Conservation (phyloP, 2,888 invertebrate genomes). For the Tillus elongatus region DNA sequence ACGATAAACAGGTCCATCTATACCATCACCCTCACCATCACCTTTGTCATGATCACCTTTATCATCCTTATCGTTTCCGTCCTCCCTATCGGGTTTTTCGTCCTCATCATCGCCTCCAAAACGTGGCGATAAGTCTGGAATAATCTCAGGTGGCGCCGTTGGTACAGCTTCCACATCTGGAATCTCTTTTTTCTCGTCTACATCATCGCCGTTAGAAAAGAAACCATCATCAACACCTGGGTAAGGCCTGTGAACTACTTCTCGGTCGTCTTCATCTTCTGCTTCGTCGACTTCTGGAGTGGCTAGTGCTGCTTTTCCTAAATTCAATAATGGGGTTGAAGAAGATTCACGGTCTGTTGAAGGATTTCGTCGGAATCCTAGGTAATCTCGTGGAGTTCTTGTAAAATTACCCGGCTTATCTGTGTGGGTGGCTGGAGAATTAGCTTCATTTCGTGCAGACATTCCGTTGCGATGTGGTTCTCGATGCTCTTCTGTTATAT, state of each 20-base stretch:
- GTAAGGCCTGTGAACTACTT: conserved; percentile 39
- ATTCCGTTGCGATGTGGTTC: too few species aligned
- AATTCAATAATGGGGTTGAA: too few species aligned
- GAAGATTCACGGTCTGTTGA: too few species aligned
- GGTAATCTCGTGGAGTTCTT: conserved; percentile 1
- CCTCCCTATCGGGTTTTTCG: too few species aligned
- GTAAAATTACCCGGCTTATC: too few species aligned
- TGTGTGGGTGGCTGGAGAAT: too few species aligned
- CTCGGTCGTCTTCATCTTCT: conserved; percentile 44
- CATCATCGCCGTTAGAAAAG: conserved; percentile 32
- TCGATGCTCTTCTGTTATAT: too few species aligned
- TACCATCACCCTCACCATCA: conserved; percentile 6
- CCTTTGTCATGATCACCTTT: conserved; percentile 10
- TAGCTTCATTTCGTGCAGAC: too few species aligned
- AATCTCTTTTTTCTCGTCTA: conserved; percentile 13
- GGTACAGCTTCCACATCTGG: neutral
- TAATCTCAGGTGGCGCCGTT: conserved; percentile 5
- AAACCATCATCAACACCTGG: conserved; percentile 61
- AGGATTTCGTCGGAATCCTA: neutral
- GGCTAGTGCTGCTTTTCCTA: conserved; percentile 42
- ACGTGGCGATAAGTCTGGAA: conserved; percentile 41
- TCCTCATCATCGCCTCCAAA: conserved; percentile 8
- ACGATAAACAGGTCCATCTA: neutral
- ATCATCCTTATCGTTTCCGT: conserved; percentile 14
- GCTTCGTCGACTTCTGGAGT: conserved; percentile 53